Conservation (phyloP, 2,888 invertebrate species). For the Antitype chi region DNA sequence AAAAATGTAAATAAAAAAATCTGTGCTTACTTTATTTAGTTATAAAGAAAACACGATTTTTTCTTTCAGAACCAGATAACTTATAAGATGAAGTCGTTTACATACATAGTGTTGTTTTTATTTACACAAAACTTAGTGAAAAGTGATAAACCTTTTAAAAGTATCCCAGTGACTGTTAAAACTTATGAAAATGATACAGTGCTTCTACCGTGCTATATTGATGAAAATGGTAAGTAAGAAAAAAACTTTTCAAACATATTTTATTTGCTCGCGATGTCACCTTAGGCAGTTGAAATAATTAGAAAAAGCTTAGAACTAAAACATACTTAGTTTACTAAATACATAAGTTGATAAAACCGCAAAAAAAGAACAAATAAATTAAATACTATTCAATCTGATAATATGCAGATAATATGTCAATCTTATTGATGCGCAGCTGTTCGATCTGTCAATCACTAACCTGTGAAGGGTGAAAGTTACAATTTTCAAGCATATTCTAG, state of each 20-base stretch:
- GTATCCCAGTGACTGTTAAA: slow-evolving; percentile 94
- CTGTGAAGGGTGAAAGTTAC: slow-evolving; percentile 7
- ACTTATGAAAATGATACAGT: slow-evolving; percentile 95
- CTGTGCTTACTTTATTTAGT: too few species aligned
- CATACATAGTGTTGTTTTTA: slow-evolving; percentile 60
- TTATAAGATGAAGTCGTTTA: slow-evolving; percentile 63
- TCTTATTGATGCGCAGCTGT: slow-evolving; percentile 20
- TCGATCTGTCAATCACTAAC: neutral
- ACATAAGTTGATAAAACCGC: too few species aligned
- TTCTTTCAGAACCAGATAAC: neutral
- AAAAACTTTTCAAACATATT: neutral
- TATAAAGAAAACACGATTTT: neutral
- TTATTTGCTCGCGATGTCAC: neutral
- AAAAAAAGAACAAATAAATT: too few species aligned
- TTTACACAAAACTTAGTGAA: slow-evolving; percentile 64
- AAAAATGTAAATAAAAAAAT: neutral
- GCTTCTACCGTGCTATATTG: slow-evolving; percentile 94
- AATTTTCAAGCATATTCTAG: neutral
- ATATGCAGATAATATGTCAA: neutral
- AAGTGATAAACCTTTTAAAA: slow-evolving; percentile 90
- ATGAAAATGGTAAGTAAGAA: slow-evolving; percentile 89
- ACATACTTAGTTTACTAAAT: too few species aligned
- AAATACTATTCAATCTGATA: too few species aligned
- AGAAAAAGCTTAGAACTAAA: neutral
- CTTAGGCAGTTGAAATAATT: neutral